A percentile compares a stretch with the other conserved stretches of the same genome.
Conservation (phyloP, 2,797 vertebrate species). For the Basileuterus tristriatus region DNA sequence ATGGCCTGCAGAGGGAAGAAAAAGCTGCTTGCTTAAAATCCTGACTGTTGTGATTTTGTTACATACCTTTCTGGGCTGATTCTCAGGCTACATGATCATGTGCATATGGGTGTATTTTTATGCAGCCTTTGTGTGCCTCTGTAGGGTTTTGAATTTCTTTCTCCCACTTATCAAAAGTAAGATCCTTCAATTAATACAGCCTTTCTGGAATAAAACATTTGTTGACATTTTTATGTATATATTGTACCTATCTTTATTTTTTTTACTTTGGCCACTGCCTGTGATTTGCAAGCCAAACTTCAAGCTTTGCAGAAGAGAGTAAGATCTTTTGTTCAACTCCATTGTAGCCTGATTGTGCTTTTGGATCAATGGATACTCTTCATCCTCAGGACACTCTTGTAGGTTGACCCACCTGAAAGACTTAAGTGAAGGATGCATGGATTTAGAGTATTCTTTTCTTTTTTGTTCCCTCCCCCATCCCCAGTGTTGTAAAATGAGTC, state of each 20-base stretch:
- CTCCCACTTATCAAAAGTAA: not conserved
- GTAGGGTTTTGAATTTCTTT: not conserved
- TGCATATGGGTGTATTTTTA: not conserved
- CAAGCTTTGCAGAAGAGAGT: not conserved
- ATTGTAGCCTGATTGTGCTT: not conserved
- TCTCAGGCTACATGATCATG: not conserved
- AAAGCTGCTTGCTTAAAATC: not conserved
- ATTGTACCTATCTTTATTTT: not conserved
- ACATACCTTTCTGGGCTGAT: not conserved
- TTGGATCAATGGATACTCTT: not conserved
- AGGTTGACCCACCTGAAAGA: not conserved
- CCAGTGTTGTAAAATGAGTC: not conserved
- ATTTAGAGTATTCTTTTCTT: not conserved
- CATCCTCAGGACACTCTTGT: not conserved
- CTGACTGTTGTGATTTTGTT: not conserved
- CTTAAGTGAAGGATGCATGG: not conserved
- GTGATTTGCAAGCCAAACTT: conserved; percentile 3
- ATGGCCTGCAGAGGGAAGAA: rapidly evolving
- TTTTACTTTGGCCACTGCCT: not conserved
- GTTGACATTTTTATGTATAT: not conserved
- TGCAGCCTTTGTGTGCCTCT: not conserved
- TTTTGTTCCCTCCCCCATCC: not conserved
- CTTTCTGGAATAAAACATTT: not conserved
- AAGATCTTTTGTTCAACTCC: not conserved
- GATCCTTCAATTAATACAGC: not conserved